These are phyloP conservation scores for Rattus rattus DNA, from an alignment of 2,113 vertebrate genomes.

Conservation along the genomic window DNA sequence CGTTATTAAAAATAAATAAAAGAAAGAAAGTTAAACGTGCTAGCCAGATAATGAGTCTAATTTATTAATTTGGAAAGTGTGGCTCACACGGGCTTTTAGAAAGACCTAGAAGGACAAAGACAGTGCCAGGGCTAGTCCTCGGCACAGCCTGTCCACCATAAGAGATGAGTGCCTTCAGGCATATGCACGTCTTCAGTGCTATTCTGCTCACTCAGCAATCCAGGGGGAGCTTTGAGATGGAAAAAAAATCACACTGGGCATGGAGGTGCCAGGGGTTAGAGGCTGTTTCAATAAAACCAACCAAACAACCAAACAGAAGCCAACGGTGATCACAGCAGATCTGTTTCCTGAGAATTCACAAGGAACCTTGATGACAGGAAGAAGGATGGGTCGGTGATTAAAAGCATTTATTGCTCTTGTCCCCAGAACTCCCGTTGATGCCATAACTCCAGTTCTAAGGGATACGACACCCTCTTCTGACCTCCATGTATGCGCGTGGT, in stretches of 20 bases:
- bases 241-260: background rate
- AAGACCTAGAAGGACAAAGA: constrained; percentile 36
- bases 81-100: background rate
- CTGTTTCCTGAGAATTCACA: background rate
- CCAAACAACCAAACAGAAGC: background rate
- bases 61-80: constrained; percentile 5
- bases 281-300: background rate
- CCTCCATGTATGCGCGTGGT: too few species aligned
- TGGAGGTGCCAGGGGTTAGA: background rate
- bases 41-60: background rate
- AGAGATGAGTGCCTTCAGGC: background rate
- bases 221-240: background rate
- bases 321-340: background rate
- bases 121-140: background rate
- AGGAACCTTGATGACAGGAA: constrained; percentile 40
- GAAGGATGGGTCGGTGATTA: background rate
- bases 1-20: background rate
- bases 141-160: background rate
- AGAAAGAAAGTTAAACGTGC: background rate
- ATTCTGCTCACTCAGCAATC: background rate
- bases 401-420: background rate
- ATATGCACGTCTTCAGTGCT: background rate
- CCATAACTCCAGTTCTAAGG: background rate
- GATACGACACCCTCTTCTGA: background rate
- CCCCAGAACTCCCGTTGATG: background rate